Base-by-base conservation (phyloP, 1,140 invertebrate species). In the Schlechtendalia chinensis region DNA sequence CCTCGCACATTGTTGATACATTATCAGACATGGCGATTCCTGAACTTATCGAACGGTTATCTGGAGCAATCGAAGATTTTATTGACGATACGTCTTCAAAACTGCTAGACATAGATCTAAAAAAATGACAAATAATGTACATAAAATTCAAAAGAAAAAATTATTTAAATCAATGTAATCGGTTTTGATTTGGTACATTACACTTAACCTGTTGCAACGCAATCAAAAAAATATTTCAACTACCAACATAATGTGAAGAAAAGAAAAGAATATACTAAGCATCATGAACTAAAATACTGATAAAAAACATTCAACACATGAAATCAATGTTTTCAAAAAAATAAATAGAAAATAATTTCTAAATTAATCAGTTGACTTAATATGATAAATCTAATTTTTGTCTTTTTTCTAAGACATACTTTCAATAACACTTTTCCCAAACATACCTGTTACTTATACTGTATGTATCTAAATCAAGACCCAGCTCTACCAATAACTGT, bases 381-480 rank as follows among this genome's bases (percentile, higher is more conserved):
- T n/a, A n/a, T n/a, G 8, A 39, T 39, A 39, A 39, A 39, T 3
- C 32, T 39, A n/a, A n/a, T 39, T 39, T 39, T 39, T 4, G 8
- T 39, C 8, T 39, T 39, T 39, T 39, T 39, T 39, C 8, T 39
- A 3, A 8, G 32, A 39, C 32, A 39, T 39, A 39, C 8, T 39
- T 39, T 39, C 32, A 39, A 39, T 4, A 50, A 50, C 47, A 50
- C 10, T 54, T 53, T 72, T 29, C 27, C 8, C 11, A 54, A 5
- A 54, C 69, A 77, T 83, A 84, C 84, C 83, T 83, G 69, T 84
- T 83, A 69, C 82, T 83, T 27, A 85, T 81, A 63, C 82, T 84
- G 14, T 83, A 63, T 3, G 82, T 67, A 81, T 85, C 84, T 61
- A 83, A 63, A 79, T 84, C 84, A n/a, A 85, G 65, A 56, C 82